A percentile compares a stretch with the other conserved stretches of the same genome.
Evolutionary conservation across 2,888 invertebrate genomes (phyloP).

Genomic region (Meghimatium bilineatum): DNA sequence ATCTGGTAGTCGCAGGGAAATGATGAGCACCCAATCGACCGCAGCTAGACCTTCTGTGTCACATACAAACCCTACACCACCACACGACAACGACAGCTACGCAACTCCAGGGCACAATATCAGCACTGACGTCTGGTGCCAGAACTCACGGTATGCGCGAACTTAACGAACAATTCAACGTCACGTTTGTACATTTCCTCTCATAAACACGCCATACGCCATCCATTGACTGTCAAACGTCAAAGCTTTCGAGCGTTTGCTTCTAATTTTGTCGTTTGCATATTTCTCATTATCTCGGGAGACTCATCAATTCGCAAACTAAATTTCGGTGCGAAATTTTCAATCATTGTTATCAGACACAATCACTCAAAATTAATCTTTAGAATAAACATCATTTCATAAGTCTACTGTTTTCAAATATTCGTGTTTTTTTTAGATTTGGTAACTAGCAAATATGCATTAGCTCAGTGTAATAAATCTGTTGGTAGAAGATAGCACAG

Average conservation of each 20-base stretch:
- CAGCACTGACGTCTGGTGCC: neutral
- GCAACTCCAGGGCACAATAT: neutral
- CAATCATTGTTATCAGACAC: no score
- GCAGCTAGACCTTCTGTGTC: constrained; percentile 3
- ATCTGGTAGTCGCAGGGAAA: neutral
- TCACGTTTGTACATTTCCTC: neutral
- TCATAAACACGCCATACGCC: neutral
- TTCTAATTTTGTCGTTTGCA: neutral
- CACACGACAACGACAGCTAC: constrained; percentile 6
- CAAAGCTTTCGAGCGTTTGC: neutral
- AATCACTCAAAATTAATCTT: no score
- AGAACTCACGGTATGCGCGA: neutral
- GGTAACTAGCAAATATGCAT: no score
- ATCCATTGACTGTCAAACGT: neutral
- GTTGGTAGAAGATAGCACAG: no score
- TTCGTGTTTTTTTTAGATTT: no score
- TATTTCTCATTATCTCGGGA: neutral
- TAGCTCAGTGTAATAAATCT: no score
- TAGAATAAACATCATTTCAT: no score
- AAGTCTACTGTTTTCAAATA: no score
- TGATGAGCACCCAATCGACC: constrained; percentile 9
- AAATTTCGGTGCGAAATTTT: no score
- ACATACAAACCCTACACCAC: neutral
- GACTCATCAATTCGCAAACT: neutral
- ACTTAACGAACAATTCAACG: neutral